Conservation (phyloP, 2,888 invertebrate genomes). For the Chouioia cunea region DNA sequence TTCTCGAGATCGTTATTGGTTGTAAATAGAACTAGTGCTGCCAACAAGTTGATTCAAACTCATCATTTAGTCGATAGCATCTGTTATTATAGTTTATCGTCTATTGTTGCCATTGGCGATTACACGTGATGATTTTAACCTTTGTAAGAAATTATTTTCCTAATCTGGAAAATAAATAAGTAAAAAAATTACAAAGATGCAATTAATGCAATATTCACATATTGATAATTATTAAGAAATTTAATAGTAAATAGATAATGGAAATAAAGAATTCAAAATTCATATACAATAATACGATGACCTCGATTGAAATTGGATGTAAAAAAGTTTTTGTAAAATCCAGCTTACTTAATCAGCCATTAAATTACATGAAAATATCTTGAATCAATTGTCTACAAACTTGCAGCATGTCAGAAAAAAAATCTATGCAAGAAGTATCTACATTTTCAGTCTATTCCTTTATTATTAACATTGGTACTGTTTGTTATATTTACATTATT, state of each 20-base stretch:
- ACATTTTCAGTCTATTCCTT: slow-evolving; percentile 51
- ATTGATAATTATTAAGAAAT: neutral
- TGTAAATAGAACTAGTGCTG: slow-evolving; percentile 12
- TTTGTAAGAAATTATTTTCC: neutral
- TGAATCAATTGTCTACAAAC: neutral
- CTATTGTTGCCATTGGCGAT: slow-evolving; percentile 25
- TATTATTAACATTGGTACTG: slow-evolving; percentile 58
- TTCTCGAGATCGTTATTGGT: slow-evolving; percentile 21
- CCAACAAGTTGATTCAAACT: slow-evolving; percentile 8
- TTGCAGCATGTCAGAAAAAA: neutral
- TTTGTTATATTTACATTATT: slow-evolving; percentile 60
- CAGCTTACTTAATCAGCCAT: no score
- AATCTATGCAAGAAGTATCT: slow-evolving; percentile 10
- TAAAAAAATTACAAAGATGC: no score
- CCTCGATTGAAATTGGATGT: no score
- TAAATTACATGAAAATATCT: no score
- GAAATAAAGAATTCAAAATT: no score
- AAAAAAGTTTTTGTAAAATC: no score
- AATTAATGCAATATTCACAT: neutral
- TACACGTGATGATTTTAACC: slow-evolving; percentile 18
- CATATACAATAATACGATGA: no score
- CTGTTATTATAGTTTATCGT: neutral
- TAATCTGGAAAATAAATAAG: slow-evolving; percentile 26
- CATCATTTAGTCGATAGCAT: neutral
- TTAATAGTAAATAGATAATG: neutral